Base-by-base conservation (phyloP, 2,888 invertebrate genomes). In the Papilio gigon region DNA sequence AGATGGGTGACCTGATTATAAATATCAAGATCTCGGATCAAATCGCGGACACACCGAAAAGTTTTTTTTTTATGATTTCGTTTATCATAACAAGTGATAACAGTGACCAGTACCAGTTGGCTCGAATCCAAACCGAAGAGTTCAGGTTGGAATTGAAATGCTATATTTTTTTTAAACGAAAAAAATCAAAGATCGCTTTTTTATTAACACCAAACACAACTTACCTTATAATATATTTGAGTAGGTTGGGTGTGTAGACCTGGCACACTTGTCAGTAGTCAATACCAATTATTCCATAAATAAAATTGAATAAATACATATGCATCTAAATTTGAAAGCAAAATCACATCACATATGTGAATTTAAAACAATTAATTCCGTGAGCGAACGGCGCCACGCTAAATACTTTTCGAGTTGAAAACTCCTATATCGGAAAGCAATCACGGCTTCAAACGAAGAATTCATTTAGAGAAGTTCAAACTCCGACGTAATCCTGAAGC, bases 391-490 rank as follows among this genome's bases (percentile, higher is more conserved):
- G 35, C 44, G 40, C 5, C n/a, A 44, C 12, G 47, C 63, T 58
- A 68, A 68, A 68, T 63, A 47, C 68, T 63, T 59, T 6, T 33
- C 17, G 17, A 62, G 56, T 63, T 63, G 35, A 35, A 63, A 68
- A 63, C 68, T 68, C 37, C 58, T 42, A 40, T 56, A 63, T 63
- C 56, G 58, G 35, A 70, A 68, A 70, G 72, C 72, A 73, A 73
- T 73, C 73, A 73, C 73, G 71, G 40, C 72, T 60, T 61, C 33
- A 53, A 50, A 59, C 50, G 35, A 65, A 60, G 67, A 72, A 73
- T 71, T 73, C 71, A 71, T 72, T 71, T 71, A 70, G 64, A 40
- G 70, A 68, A 70, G 64, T 69, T 73, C 70, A 71, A 73, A 73
- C 67, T 72, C 63, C 69, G 67, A 27, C 67, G 60, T 68, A 68